Evolutionary conservation across 1,140 invertebrate species (phyloP).

Genomic region (Micrasema minimum): DNA sequence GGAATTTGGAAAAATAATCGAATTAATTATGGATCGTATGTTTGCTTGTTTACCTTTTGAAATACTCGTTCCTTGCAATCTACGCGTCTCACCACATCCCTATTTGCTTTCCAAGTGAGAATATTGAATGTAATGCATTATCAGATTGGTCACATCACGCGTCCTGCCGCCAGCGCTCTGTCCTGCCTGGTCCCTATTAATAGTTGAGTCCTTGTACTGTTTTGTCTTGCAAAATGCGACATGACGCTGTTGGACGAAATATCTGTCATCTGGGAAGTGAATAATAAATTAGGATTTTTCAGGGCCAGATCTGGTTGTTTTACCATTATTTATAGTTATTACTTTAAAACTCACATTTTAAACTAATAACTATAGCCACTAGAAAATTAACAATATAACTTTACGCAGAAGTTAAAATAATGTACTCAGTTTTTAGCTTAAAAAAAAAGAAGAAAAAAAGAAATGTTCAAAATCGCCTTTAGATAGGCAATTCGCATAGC

Average conservation of each 20-base stretch:
- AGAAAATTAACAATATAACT: too few species aligned
- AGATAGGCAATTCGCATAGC: too few species aligned
- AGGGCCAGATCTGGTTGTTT: not conserved
- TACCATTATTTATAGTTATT: not conserved
- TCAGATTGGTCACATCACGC: constrained; percentile 33
- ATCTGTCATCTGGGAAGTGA: constrained; percentile 38
- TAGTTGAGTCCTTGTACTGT: constrained; percentile 24
- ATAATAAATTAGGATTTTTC: constrained; percentile 19
- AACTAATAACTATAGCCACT: too few species aligned
- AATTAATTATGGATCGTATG: too few species aligned
- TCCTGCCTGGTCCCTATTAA: constrained; percentile 19
- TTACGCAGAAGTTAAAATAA: too few species aligned
- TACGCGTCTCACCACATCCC: not conserved
- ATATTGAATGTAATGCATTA: not conserved
- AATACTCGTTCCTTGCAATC: too few species aligned
- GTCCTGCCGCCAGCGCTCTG: not conserved
- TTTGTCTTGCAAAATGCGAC: constrained; percentile 34
- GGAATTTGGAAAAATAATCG: too few species aligned
- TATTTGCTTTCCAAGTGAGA: constrained; percentile 11
- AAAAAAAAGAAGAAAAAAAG: too few species aligned
- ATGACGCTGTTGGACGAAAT: constrained; percentile 23
- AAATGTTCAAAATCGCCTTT: too few species aligned
- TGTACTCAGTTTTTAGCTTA: too few species aligned
- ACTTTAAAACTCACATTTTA: too few species aligned
- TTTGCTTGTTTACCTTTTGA: too few species aligned